Evolutionary conservation across 2,113 vertebrate species (phyloP).

Genomic region (Heterotilapia buettikoferi): DNA sequence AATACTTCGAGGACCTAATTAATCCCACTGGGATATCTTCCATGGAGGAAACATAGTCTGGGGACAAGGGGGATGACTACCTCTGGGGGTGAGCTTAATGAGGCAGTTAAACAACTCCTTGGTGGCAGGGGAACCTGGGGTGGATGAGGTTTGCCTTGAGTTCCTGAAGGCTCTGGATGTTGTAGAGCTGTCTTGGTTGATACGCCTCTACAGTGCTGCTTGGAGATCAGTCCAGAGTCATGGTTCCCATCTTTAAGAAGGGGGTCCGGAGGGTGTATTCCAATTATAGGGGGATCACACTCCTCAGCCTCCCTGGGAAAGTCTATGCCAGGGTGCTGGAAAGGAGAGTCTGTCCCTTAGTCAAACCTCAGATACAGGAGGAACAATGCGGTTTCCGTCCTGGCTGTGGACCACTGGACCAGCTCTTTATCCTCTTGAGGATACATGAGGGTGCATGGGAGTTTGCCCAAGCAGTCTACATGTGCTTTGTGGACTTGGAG

Average conservation of each 20-base stretch:
- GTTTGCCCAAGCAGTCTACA: not conserved
- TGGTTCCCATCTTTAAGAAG: not conserved
- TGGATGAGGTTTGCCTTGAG: not conserved
- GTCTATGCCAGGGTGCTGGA: not conserved
- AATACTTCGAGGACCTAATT: not conserved
- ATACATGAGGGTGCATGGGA: not conserved
- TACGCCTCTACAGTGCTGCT: not conserved
- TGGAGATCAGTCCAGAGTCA: not conserved
- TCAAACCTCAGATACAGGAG: not conserved
- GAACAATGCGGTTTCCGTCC: rapidly evolving
- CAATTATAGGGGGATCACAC: not conserved
- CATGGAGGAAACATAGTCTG: not conserved
- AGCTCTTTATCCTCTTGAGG: not conserved
- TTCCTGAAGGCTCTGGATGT: not conserved
- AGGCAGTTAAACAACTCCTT: not conserved
- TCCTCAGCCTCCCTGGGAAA: not conserved
- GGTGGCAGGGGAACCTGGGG: not conserved
- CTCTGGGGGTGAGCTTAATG: not conserved
- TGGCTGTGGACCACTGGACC: not conserved
- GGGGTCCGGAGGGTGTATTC: not conserved
- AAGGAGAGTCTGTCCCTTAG: not conserved
- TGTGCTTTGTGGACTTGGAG: not conserved
- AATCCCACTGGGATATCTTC: not conserved
- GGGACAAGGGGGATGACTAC: not conserved
- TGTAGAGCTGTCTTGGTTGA: not conserved